These are phyloP conservation scores for Paratrypauchen microcephalus DNA, from an alignment of 2,797 vertebrate genomes.

Conservation along the genomic window DNA sequence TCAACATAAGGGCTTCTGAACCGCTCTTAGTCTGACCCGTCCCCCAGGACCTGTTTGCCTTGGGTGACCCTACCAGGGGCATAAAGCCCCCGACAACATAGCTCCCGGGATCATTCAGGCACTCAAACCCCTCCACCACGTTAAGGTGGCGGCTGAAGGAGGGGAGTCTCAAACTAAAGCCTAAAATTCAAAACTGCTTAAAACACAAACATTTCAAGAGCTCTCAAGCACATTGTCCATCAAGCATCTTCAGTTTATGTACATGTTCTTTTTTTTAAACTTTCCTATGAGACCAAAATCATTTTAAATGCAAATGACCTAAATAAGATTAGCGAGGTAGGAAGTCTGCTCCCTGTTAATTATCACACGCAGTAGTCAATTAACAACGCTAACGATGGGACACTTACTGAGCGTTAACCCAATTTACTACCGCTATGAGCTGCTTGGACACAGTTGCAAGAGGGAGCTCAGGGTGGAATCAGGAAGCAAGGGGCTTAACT, in stretches of 20 bases:
- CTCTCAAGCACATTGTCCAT: constrained; percentile 32
- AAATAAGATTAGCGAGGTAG: constrained; percentile 78
- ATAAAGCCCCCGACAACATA: no score
- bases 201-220: constrained; percentile 4
- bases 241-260: constrained; percentile 26
- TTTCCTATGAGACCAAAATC: constrained; percentile 69
- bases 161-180: no score
- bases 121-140: no score
- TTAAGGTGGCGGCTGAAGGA: no score
- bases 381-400: constrained; percentile 76
- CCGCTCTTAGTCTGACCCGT: no score
- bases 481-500: constrained; percentile 25
- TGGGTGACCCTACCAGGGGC: no score
- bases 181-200: no score
- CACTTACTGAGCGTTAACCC: constrained; percentile 77
- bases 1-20: no score
- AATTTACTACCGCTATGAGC: constrained; percentile 66
- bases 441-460: constrained; percentile 53
- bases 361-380: constrained; percentile 78
- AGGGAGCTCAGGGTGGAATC: constrained; percentile 54
- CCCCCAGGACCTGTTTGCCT: no score
- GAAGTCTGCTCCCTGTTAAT: constrained; percentile 76
- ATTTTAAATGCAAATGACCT: constrained; percentile 81
- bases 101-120: no score
- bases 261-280: constrained; percentile 23